Percentiles rank a stretch among this genome's conserved stretches.
phyloP scores from a whole-genome alignment of 2,888 invertebrate genomes.

The Caenorhabditis macrosperma region DNA sequence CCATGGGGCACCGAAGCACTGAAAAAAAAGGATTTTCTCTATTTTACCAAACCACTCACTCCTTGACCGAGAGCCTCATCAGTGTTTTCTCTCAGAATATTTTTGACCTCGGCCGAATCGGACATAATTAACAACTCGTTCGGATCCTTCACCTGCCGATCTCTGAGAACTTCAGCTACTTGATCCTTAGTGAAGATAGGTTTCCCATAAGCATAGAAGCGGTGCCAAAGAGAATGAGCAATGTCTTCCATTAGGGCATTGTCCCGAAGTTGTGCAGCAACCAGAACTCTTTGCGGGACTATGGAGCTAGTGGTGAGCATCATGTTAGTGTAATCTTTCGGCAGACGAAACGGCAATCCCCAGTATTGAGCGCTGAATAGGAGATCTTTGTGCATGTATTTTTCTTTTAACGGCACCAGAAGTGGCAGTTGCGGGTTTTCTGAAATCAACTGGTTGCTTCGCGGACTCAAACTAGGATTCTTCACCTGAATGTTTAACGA shows the following conservation, averaged over 20 bases:
- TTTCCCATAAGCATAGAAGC: slow-evolving; percentile 52
- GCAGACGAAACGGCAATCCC: slow-evolving; percentile 52
- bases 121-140: slow-evolving; percentile 33
- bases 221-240: slow-evolving; percentile 38
- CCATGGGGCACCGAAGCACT: slow-evolving; percentile 59
- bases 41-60: slow-evolving; percentile 8
- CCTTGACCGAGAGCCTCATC: slow-evolving; percentile 51
- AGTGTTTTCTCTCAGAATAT: slow-evolving; percentile 50
- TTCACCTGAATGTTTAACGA: slow-evolving; percentile 25
- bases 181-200: slow-evolving; percentile 53
- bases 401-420: slow-evolving; percentile 42
- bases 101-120: slow-evolving; percentile 45
- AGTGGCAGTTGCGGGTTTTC: slow-evolving; percentile 40
- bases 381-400: slow-evolving; percentile 54
- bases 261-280: slow-evolving; percentile 45
- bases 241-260: slow-evolving; percentile 50
- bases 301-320: slow-evolving; percentile 50
- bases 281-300: slow-evolving; percentile 46
- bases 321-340: slow-evolving; percentile 42
- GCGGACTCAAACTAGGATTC: neutral
- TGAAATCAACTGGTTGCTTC: too few relatives aligned
- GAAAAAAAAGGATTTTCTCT: neutral
- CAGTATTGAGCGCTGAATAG: slow-evolving; percentile 51
- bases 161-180: slow-evolving; percentile 42
- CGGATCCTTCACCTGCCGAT: slow-evolving; percentile 35